Evolutionary conservation across 2,888 invertebrate species (phyloP).

Genomic region (Gandaritis pyraliata): DNA sequence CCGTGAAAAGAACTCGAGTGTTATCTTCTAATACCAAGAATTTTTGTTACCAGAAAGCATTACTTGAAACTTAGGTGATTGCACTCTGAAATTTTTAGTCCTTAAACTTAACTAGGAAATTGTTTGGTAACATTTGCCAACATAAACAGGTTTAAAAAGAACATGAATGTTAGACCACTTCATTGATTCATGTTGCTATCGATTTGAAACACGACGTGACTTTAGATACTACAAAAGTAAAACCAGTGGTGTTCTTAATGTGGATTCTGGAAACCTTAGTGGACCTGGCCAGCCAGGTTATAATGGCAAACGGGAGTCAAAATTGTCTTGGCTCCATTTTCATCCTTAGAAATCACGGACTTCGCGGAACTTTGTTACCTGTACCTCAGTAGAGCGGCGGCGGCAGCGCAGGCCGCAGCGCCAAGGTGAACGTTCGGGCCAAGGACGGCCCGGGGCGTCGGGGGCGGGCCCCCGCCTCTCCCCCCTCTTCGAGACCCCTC

Average conservation of each 20-base stretch:
- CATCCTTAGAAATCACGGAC: constrained; percentile 82
- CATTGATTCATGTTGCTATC: constrained; percentile 51
- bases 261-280: constrained; percentile 37
- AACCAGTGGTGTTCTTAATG: constrained; percentile 49
- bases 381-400: constrained; percentile 80
- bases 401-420: constrained; percentile 58
- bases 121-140: too few relatives aligned
- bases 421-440: constrained; percentile 84
- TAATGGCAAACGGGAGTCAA: constrained; percentile 39
- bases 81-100: constrained; percentile 1
- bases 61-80: constrained; percentile 20
- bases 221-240: constrained; percentile 62
- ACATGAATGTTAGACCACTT: constrained; percentile 60
- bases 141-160: too few relatives aligned
- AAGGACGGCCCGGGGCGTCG: constrained; percentile 78
- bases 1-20: constrained; percentile 69
- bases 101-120: neutral
- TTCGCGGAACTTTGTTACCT: constrained; percentile 85
- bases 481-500: constrained; percentile 45
- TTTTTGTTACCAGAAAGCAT: constrained; percentile 37
- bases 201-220: constrained; percentile 45
- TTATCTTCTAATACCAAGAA: constrained; percentile 70
- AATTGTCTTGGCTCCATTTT: constrained; percentile 73
- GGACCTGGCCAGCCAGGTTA: neutral
- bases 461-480: constrained; percentile 66